Conservation (phyloP, 2,797 vertebrate genomes). For the Ptychobarbus kaznakovi region DNA sequence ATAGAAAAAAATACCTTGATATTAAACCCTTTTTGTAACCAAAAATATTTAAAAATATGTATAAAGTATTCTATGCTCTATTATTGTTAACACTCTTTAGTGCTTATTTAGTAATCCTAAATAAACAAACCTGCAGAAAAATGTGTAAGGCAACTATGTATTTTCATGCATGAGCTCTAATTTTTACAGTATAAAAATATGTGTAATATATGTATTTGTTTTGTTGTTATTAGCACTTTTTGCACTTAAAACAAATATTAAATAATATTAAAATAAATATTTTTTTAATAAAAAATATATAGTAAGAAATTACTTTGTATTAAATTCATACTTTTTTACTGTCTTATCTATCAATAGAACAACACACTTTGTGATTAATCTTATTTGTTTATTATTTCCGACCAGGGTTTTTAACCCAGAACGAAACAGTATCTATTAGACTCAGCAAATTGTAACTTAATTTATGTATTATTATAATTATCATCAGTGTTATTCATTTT, state of each 20-base stretch:
- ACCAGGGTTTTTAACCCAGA: neutral
- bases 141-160: neutral
- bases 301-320: neutral
- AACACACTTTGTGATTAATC: neutral
- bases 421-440: neutral
- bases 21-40: neutral
- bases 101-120: neutral
- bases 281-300: neutral
- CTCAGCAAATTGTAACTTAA: neutral
- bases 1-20: neutral
- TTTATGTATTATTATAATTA: neutral
- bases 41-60: neutral
- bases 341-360: neutral
- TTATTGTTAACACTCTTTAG: neutral
- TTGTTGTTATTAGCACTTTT: neutral
- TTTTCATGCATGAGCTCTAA: neutral
- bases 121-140: neutral
- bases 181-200: neutral
- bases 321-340: neutral
- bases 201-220: neutral
- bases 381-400: neutral
- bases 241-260: neutral
- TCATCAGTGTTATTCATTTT: neutral
- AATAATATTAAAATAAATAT: too few species aligned
- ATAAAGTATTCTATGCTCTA: neutral